These are phyloP conservation scores for Aradophagus sp. DNA, from an alignment of 1,140 invertebrate genomes.

Conservation along the genomic window DNA sequence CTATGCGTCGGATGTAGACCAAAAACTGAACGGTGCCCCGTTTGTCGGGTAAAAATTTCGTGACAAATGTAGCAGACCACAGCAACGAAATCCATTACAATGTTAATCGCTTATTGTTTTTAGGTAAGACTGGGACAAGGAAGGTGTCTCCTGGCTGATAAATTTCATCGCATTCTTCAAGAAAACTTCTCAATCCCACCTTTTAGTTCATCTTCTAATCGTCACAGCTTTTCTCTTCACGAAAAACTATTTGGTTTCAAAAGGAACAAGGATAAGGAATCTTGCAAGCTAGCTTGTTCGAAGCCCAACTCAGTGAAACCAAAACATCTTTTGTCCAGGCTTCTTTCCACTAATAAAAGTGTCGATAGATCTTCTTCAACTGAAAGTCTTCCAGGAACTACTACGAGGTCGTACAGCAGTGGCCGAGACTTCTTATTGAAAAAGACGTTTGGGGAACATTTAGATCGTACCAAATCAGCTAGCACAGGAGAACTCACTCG, in stretches of 20 bases:
- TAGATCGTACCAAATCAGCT: constrained; percentile 66
- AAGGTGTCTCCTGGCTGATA: constrained; percentile 77
- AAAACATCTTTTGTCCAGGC: constrained; percentile 49
- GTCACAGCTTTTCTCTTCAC: constrained; percentile 52
- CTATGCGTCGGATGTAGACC: constrained; percentile 78
- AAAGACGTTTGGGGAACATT: constrained; percentile 46
- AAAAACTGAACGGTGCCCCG: constrained; percentile 77
- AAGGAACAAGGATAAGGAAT: constrained; percentile 26
- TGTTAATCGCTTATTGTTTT: not conserved
- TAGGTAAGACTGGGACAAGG: constrained; percentile 72
- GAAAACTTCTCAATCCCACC: constrained; percentile 64
- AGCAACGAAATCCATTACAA: too few relatives aligned
- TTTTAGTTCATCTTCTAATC: constrained; percentile 1
- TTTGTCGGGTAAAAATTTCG: constrained; percentile 73
- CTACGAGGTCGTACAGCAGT: constrained; percentile 20
- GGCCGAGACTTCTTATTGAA: constrained; percentile 47
- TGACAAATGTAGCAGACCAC: too few relatives aligned
- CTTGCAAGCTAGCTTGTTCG: constrained; percentile 5
- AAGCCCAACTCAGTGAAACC: constrained; percentile 13
- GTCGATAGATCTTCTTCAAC: constrained; percentile 65
- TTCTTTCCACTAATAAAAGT: constrained; percentile 53
- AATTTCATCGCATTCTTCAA: constrained; percentile 70
- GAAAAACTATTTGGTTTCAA: constrained; percentile 66
- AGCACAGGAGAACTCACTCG: constrained; percentile 68
- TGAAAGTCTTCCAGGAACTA: constrained; percentile 63